A percentile compares a stretch with the other conserved stretches of the same genome.
Conservation (phyloP, 2,797 vertebrate species). For the Enteromius fasciolatus region DNA sequence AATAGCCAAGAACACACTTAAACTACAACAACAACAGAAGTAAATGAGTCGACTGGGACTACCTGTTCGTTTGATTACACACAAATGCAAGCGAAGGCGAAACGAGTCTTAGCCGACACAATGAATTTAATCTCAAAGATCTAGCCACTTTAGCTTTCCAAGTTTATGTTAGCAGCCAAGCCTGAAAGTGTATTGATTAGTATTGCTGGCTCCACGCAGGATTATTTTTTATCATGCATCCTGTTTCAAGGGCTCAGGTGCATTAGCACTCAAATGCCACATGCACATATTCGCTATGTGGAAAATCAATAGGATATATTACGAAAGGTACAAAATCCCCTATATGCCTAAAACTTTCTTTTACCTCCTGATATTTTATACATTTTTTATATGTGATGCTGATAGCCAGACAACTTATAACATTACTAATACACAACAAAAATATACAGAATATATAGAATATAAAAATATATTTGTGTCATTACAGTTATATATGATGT, state of each 20-base stretch:
- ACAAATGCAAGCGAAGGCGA: slow-evolving; percentile 16
- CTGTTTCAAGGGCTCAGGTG: slow-evolving; percentile 17
- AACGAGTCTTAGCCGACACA: slow-evolving; percentile 11
- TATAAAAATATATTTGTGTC: background rate
- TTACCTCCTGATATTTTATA: background rate
- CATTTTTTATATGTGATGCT: background rate
- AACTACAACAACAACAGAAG: slow-evolving; percentile 24
- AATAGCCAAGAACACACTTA: slow-evolving; percentile 23
- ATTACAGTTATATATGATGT: background rate
- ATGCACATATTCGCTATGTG: background rate
- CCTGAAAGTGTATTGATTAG: slow-evolving; percentile 32
- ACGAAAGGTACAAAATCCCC: background rate
- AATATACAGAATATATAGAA: background rate
- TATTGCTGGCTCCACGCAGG: slow-evolving; percentile 8
- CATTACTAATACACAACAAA: background rate
- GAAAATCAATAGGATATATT: slow-evolving; percentile 24
- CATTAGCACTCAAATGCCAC: slow-evolving; percentile 26
- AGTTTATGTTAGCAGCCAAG: slow-evolving; percentile 16
- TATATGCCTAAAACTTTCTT: background rate
- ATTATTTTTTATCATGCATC: slow-evolving; percentile 31
- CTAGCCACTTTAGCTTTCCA: slow-evolving; percentile 27
- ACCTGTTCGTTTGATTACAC: slow-evolving; percentile 38
- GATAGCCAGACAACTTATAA: background rate
- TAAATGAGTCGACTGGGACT: slow-evolving; percentile 44
- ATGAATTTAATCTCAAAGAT: slow-evolving; percentile 12